These are phyloP conservation scores for Meloidogyne chitwoodi DNA, from an alignment of 1,140 invertebrate genomes.

Conservation along the genomic window DNA sequence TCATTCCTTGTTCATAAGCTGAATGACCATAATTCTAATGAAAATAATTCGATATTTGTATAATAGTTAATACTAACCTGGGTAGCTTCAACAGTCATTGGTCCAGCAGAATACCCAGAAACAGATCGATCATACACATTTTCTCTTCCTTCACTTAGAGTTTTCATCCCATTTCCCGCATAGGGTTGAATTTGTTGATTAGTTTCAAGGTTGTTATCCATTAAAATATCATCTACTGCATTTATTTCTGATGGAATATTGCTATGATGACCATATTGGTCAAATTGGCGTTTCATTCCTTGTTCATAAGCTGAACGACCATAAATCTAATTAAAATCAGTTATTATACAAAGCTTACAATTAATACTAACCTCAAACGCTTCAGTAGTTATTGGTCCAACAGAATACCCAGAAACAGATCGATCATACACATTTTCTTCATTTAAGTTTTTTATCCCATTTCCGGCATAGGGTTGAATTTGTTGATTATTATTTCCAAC, in stretches of 20 bases:
- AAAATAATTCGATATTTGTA: too few species aligned
- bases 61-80: too few species aligned
- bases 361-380: too few species aligned
- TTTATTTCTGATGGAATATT: not conserved
- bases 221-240: too few species aligned
- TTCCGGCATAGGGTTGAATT: conserved; percentile 11
- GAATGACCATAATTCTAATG: not conserved
- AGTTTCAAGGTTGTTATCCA: not conserved
- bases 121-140: not conserved
- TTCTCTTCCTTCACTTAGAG: not conserved
- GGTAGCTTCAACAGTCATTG: too few species aligned
- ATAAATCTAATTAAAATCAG: not conserved
- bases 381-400: too few species aligned
- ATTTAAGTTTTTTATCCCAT: not conserved
- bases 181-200: conserved; percentile 4
- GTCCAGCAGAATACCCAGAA: not conserved
- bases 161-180: conserved; percentile 7
- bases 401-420: not conserved
- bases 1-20: not conserved
- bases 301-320: not conserved
- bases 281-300: not conserved
- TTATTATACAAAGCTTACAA: too few species aligned
- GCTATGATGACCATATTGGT: not conserved
- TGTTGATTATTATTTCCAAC: not conserved
- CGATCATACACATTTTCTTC: not conserved